Evolutionary conservation across 1,140 invertebrate species (phyloP).

Genomic region (Matsumurasca onukii): DNA sequence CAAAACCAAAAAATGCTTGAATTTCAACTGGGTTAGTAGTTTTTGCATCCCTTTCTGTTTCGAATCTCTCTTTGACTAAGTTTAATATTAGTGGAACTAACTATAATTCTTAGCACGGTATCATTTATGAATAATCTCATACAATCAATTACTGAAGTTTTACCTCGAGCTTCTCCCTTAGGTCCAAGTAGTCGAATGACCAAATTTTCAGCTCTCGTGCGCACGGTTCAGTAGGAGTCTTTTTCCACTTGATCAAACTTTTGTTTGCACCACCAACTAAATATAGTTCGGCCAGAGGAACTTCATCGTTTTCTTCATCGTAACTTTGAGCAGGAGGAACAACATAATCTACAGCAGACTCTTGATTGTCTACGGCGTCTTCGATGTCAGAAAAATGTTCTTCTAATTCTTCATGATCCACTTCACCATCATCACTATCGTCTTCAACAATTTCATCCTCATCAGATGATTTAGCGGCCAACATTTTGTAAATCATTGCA

Average conservation of each 20-base stretch:
- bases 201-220: background rate
- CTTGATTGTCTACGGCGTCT: background rate
- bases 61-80: conserved; percentile 1
- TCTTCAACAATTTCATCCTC: background rate
- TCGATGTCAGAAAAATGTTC: background rate
- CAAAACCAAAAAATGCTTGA: background rate
- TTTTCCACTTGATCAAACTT: background rate
- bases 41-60: background rate
- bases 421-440: conserved; percentile 6
- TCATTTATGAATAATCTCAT: background rate
- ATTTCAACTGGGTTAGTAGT: background rate
- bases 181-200: background rate
- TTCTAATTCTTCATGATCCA: background rate
- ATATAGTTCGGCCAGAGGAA: background rate
- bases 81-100: conserved; percentile 2
- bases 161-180: background rate
- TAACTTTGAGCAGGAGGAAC: background rate
- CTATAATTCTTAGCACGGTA: background rate
- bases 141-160: background rate
- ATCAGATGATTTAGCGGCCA: background rate
- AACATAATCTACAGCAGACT: background rate
- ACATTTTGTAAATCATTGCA: background rate
- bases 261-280: background rate
- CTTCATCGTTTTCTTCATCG: background rate
- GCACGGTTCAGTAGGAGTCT: background rate